Conservation (phyloP, 2,797 vertebrate species). For the Microctenopoma stevenorrisi region DNA sequence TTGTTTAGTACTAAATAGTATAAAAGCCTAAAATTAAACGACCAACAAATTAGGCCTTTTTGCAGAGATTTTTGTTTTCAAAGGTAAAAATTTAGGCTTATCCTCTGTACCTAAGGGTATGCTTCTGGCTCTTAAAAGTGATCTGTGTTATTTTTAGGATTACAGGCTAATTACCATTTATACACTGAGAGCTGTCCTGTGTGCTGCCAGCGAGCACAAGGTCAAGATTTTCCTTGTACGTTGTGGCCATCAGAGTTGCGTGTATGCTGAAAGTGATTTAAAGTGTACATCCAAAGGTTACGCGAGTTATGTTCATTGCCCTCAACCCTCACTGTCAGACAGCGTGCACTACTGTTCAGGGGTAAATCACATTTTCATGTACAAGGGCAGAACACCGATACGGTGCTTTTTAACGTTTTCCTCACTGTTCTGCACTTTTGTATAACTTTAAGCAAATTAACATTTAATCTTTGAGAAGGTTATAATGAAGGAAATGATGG, state of each 20-base stretch:
- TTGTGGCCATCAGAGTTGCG: constrained; percentile 6
- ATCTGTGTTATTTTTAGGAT: neutral
- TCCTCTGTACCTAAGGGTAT: neutral
- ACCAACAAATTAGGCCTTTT: too few relatives aligned
- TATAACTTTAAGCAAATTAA: constrained; percentile 20
- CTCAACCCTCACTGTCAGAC: constrained; percentile 25
- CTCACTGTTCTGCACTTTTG: constrained; percentile 14
- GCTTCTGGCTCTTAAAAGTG: neutral
- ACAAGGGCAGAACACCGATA: constrained; percentile 13
- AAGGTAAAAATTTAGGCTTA: neutral
- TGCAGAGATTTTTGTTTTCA: too few relatives aligned
- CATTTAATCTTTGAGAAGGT: constrained; percentile 13
- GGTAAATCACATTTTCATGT: constrained; percentile 23
- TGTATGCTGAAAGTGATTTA: constrained; percentile 35
- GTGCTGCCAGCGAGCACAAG: constrained; percentile 4
- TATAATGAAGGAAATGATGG: constrained; percentile 30
- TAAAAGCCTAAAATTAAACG: too few relatives aligned
- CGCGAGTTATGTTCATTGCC: constrained; percentile 41
- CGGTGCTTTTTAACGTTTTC: constrained; percentile 15
- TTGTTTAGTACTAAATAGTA: too few relatives aligned
- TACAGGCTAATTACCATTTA: constrained; percentile 7
- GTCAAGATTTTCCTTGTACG: constrained; percentile 5
- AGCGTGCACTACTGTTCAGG: constrained; percentile 24
- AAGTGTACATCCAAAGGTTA: constrained; percentile 50
- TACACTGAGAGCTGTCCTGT: neutral